Evolutionary conservation across 23 tunicate genomes (phyloP), one percentile per base, ranked within the genome.

Genomic region (Styela plicata): DNA sequence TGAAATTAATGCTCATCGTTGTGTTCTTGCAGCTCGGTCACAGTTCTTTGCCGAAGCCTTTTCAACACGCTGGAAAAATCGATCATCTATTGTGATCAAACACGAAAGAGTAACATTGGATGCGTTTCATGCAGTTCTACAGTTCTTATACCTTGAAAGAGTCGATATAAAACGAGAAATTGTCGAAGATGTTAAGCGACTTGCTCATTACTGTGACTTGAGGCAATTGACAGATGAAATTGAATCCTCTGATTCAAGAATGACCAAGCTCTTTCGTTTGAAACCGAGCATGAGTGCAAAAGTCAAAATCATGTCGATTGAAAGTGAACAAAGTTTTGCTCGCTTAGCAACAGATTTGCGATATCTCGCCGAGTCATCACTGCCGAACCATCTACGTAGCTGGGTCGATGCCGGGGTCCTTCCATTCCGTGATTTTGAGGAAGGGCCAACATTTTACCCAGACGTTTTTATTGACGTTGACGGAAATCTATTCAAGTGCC

Each of bases 391-490:
- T 27, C 19, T 74, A 3, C 74, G 83, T 7, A 44, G 69, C 52
- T 86, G 90, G 90, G 28, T 86, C 22, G 85, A 80, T 32, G n/a
- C n/a, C n/a, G n/a, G n/a, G n/a, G 73, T 86, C 19, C 64, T 86
- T 2, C 90, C 90, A 62, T 86, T 86, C 52, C 63, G 73, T 2
- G 63, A 64, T 21, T 64, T 28, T 37, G 52, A 82, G 33, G 27
- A 65, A 52, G 44, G 28, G 36, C 1, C 44, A 10, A 27, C 53
- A 27, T 71, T 52, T 32, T 80, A 65, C 37, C 73, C 90, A 21
- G 90, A 86, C 70, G 70, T 86, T 80, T 80, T 85, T 63, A 31
- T 86, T 34, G 36, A 57, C 13, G 84, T 86, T 1, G 71, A 86
- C 7, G 69, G 63, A 21, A 36, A 63, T 35, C 34, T 33, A 33